Base-by-base conservation (phyloP, 2,113 vertebrate species). In the Albula goreensis region DNA sequence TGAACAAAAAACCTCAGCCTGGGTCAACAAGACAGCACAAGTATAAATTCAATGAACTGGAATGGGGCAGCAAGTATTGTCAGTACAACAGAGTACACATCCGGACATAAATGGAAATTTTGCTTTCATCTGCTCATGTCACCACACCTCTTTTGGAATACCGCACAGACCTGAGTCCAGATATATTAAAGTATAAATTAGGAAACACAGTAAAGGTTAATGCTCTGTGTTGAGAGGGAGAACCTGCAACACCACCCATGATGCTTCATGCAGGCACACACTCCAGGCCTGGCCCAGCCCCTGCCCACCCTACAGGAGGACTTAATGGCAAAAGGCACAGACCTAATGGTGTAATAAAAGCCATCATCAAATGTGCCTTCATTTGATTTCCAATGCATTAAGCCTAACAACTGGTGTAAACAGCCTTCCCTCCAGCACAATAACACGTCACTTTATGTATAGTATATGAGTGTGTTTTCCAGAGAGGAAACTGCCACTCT, bases 361-460 rank as follows among this genome's bases (percentile, higher is more conserved):
- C 51, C 1, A 9, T 84, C n/a, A 57, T 52, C 52, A 52, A 48
- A 78, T n/a, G 12, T 10, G 50, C 25, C 77, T 80, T 87, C 41
- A 66, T 87, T 63, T 66, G 74, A 79, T 83, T 87, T 87, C 77
- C 53, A 79, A 49, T 60, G 81, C 50, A 78, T 86, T 82, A 70
- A 51, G 50, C n/a, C 84, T 60, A 77, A 22, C 52, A 50, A 60
- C 78, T 79, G 82, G 82, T 52, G 53, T 87, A 77, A 83, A 60
- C 81, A 79, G 79, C 17, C 70, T 78, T 63, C 50, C 80, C 11
- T 25, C 80, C 12, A 19, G 50, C 11, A 57, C 52, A 50, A 25
- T 12, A 50, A 83, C 66, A 50, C 15, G 51, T 50, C 52, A 52
- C 70, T 52, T 52, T n/a, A n/a, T 82, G 31, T 56, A 48, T 25